Percentiles rank a stretch among this genome's conserved stretches.
phyloP scores from a whole-genome alignment of 2,113 vertebrate species.

The Heterochromis multidens region DNA sequence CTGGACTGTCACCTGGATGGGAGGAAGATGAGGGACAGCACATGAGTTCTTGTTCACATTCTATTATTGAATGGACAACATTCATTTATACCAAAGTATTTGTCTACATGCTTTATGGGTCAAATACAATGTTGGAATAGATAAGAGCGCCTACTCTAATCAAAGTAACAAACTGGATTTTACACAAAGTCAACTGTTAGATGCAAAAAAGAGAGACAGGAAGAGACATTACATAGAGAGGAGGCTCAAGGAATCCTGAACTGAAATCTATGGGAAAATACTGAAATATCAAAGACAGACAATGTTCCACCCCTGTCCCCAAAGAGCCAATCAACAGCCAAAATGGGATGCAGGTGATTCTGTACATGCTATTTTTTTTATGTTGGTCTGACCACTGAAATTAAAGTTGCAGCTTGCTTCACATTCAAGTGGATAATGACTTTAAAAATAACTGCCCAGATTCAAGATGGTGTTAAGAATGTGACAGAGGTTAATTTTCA shows the following conservation, averaged over 20 bases:
- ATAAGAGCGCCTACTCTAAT: background rate
- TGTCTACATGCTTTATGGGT: accelerated
- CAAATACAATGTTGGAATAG: background rate
- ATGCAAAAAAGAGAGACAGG: background rate
- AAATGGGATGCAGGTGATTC: background rate
- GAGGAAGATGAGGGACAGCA: background rate
- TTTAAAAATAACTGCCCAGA: background rate
- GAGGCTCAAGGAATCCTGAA: background rate
- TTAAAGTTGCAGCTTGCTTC: background rate
- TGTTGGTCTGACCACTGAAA: background rate
- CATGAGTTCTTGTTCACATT: background rate
- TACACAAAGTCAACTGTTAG: background rate
- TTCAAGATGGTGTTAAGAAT: background rate
- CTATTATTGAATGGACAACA: background rate
- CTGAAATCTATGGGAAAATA: too few species aligned
- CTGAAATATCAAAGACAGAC: too few species aligned
- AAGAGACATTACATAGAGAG: background rate
- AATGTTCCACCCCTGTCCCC: too few species aligned
- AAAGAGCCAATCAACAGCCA: background rate
- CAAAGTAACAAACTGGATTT: background rate
- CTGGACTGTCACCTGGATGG: constrained; percentile 90
- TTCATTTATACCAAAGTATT: background rate
- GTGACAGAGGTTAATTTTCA: background rate
- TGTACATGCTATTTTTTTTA: background rate
- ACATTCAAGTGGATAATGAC: background rate